phyloP scores from a whole-genome alignment of 2,797 vertebrate genomes.

The Catharus ustulatus region DNA sequence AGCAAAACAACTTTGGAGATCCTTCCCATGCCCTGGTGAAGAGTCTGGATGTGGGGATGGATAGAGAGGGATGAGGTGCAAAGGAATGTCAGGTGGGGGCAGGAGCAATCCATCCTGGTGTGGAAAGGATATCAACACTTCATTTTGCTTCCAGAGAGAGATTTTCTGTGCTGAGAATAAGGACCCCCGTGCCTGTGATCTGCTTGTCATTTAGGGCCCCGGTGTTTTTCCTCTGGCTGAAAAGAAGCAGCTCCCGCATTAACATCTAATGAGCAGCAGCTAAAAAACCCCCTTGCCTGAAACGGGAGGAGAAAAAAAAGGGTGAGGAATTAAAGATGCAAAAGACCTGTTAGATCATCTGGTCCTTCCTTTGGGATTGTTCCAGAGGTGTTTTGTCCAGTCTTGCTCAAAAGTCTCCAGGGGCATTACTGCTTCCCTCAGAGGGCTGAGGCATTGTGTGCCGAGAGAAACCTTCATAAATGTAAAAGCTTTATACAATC shows the following conservation, averaged over 20 bases:
- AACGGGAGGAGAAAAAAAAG: constrained; percentile 14
- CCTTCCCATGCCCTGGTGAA: not conserved
- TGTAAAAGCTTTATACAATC: constrained; percentile 59
- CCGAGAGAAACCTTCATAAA: constrained; percentile 50
- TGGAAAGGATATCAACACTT: not conserved
- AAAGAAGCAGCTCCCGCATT: not conserved
- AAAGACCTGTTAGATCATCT: constrained; percentile 61
- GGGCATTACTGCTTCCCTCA: constrained; percentile 33
- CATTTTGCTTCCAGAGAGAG: not conserved
- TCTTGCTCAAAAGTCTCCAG: constrained; percentile 48
- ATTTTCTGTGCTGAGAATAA: not conserved
- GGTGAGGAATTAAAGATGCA: constrained; percentile 45
- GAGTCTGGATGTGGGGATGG: not conserved
- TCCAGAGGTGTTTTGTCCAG: constrained; percentile 42
- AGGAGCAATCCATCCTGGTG: not conserved
- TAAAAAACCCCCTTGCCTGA: not conserved
- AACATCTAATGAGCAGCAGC: constrained; percentile 39
- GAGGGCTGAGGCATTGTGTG: constrained; percentile 54
- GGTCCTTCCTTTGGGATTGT: constrained; percentile 54
- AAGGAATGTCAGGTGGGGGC: not conserved
- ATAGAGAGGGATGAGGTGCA: not conserved
- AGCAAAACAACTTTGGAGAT: not conserved
- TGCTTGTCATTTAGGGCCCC: not conserved
- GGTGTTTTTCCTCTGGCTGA: not conserved
- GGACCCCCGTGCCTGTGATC: not conserved